Percentiles rank a stretch among this genome's conserved stretches.
Evolutionary conservation across 2,888 invertebrate species (phyloP).

Genomic region (Heliothis peltigera): DNA sequence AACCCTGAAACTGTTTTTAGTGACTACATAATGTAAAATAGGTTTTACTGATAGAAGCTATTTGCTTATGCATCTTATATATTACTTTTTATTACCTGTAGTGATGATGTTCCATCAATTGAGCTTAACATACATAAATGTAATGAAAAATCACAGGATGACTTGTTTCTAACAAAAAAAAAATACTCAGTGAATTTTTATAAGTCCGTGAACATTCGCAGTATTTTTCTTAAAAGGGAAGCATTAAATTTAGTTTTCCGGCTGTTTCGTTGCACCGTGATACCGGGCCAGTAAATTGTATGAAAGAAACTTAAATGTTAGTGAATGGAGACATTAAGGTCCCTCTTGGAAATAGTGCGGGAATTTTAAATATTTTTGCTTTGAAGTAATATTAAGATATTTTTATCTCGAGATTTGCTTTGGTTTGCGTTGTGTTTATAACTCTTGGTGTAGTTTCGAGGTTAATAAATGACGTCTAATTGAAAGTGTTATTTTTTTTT

Average conservation of each 20-base stretch:
- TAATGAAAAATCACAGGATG: background rate
- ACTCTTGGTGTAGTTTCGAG: too few relatives aligned
- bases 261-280: constrained; percentile 34
- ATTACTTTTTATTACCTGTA: too few relatives aligned
- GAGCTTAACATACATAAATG: too few relatives aligned
- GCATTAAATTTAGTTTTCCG: constrained; percentile 55
- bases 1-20: too few relatives aligned
- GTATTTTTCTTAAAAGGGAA: constrained; percentile 52
- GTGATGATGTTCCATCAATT: too few relatives aligned
- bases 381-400: background rate
- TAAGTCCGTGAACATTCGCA: constrained; percentile 31
- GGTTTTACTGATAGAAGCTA: too few relatives aligned
- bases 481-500: too few relatives aligned
- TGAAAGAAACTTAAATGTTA: constrained; percentile 52
- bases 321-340: constrained; percentile 38
- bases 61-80: too few relatives aligned
- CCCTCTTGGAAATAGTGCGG: constrained; percentile 11
- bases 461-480: too few relatives aligned
- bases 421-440: background rate
- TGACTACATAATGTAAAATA: too few relatives aligned
- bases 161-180: constrained; percentile 21
- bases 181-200: constrained; percentile 39
- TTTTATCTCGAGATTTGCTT: background rate
- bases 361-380: constrained; percentile 21
- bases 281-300: constrained; percentile 49